Conservation (phyloP, 2,113 vertebrate species). For the Ciconia stormi region DNA sequence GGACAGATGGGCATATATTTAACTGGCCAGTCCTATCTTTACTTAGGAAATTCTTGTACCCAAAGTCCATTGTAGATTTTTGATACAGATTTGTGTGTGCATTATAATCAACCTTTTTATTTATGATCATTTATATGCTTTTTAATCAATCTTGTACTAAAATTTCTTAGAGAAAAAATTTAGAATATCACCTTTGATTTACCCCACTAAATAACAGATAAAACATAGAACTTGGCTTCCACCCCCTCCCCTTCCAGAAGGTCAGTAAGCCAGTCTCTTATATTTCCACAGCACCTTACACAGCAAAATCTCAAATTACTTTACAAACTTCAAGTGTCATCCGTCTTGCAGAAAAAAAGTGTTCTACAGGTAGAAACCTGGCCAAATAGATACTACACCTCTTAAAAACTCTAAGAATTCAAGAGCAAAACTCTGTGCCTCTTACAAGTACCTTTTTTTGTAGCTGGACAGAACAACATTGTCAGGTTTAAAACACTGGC, state of each 20-base stretch:
- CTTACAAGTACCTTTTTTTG: not conserved
- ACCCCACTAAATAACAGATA: not conserved
- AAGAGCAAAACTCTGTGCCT: not conserved
- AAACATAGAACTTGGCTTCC: not conserved
- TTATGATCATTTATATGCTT: not conserved
- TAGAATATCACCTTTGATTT: not conserved
- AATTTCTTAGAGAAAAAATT: not conserved
- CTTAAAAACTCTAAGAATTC: not conserved
- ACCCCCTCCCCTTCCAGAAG: rapidly evolving
- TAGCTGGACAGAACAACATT: not conserved
- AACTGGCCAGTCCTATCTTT: not conserved
- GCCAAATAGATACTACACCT: not conserved
- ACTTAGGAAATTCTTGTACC: not conserved
- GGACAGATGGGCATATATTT: not conserved
- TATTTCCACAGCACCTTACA: not conserved
- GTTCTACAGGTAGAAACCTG: not conserved
- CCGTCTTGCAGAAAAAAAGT: not conserved
- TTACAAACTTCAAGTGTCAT: not conserved
- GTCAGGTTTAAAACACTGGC: not conserved
- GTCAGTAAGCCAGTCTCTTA: not conserved
- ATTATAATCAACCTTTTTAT: not conserved
- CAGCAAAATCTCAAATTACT: not conserved
- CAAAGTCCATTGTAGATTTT: not conserved
- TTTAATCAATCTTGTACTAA: not conserved
- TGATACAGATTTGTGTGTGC: not conserved